Base-by-base conservation (phyloP, 2,797 vertebrate species). In the Kryptopterus vitreolus region DNA sequence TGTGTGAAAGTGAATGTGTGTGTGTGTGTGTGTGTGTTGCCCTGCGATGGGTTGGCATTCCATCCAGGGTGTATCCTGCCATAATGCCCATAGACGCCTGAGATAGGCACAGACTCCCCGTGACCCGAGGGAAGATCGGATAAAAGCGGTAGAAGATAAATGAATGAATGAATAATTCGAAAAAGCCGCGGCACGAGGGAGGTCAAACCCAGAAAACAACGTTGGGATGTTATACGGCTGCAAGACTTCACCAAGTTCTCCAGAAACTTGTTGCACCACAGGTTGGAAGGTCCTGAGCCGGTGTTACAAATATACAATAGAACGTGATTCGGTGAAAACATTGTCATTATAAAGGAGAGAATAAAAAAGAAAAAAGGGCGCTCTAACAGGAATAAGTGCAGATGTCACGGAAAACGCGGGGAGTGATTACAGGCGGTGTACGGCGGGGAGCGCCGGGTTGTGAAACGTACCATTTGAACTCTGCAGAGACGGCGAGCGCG, bases 401-500 rank as follows among this genome's bases (percentile, higher is more conserved):
- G 71, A 74, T 58, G 33, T 59, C 53, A 58, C 43, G 31, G 31
- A 57, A n/a, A 73, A 73, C 33, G 4, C 10, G 10, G 62, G 16
- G 55, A 26, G 33, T 53, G 12, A 58, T n/a, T 73, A 38, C 29
- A 35, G 20, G 24, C 1, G 33, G 50, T 20, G 72, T 20, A 33
- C 0, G 48, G 20, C 13, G 38, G 33, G 70, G 29, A 55, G 48
- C 35, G 70, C 31, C 3, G 52, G 50, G 35, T 55, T 57, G 29
- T 73, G 1, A 57, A 73, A 73, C 29, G 70, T 57, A 20, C 31
- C 35, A 20, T 55, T 57, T 35, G 70, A 73, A 73, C 50, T 48
- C 33, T 61, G 52, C 2, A n/a, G 29, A 55, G 50, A 33, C 6
- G 4, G 6, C 4, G 43, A 46, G n/a, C n/a, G n/a, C n/a, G n/a